Conservation (phyloP, 2,888 invertebrate genomes). For the Lobophora halterata region DNA sequence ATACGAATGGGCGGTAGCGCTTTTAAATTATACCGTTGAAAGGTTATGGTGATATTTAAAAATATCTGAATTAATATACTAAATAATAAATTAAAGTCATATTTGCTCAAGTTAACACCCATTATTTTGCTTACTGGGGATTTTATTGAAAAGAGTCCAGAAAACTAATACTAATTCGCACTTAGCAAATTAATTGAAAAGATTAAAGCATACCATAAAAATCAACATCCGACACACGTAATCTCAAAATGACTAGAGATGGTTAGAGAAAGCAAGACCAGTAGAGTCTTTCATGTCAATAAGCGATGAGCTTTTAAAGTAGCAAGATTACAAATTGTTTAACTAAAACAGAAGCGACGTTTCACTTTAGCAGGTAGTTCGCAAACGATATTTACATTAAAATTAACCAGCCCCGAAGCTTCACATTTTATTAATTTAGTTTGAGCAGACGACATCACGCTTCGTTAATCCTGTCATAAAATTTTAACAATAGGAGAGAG, state of each 20-base stretch:
- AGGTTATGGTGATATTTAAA: slow-evolving; percentile 23
- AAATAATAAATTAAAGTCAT: slow-evolving; percentile 19
- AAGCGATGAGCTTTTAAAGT: slow-evolving; percentile 12
- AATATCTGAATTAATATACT: no score
- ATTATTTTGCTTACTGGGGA: no score
- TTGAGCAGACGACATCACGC: slow-evolving; percentile 45
- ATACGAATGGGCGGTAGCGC: slow-evolving; percentile 32
- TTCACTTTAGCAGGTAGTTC: slow-evolving; percentile 23
- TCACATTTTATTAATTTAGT: slow-evolving; percentile 34
- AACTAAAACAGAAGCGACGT: not conserved
- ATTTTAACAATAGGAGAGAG: slow-evolving; percentile 60
- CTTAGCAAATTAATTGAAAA: no score
- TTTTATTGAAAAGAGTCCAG: no score
- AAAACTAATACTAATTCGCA: no score
- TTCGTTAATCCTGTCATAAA: slow-evolving; percentile 64
- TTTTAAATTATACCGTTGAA: slow-evolving; percentile 28
- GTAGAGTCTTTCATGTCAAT: slow-evolving; percentile 7
- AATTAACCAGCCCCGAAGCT: slow-evolving; percentile 28
- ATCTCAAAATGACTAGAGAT: no score
- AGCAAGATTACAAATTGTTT: slow-evolving; percentile 5
- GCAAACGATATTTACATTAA: slow-evolving; percentile 26
- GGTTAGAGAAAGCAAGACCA: slow-evolving; percentile 7
- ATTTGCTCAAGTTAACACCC: no score
- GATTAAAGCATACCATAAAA: no score
- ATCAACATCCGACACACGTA: no score